Evolutionary conservation across 2,113 vertebrate species (phyloP).

Genomic region (Microtus richardsoni): DNA sequence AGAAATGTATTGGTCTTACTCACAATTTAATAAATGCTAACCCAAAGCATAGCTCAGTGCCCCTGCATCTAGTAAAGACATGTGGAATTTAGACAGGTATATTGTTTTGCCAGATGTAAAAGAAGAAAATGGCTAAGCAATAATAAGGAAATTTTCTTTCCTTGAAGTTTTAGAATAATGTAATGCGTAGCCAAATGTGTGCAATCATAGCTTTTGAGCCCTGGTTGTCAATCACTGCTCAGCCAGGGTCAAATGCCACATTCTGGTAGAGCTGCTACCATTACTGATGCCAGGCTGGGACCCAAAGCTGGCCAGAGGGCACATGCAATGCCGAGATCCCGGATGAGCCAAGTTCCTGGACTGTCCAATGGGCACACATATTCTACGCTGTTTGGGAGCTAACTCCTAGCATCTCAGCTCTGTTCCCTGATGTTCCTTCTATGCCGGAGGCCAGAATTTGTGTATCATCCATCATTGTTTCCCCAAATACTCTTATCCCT

Average conservation of each 20-base stretch:
- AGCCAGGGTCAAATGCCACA: background rate
- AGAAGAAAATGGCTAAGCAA: constrained; percentile 14
- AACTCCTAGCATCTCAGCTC: background rate
- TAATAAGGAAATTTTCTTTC: background rate
- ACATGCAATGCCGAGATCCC: background rate
- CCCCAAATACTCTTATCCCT: background rate
- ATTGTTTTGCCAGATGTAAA: constrained; percentile 41
- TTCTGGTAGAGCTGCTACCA: background rate
- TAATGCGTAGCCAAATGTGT: background rate
- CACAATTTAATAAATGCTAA: constrained; percentile 58
- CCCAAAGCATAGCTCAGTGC: constrained; percentile 44
- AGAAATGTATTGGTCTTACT: constrained; percentile 72
- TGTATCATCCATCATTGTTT: background rate
- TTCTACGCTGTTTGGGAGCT: background rate
- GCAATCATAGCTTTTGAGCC: background rate
- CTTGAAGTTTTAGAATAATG: constrained; percentile 53
- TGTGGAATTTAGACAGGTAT: constrained; percentile 36
- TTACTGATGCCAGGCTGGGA: background rate
- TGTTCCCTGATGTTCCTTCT: background rate
- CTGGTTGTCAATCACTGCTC: background rate
- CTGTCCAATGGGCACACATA: background rate
- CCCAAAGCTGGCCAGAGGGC: background rate
- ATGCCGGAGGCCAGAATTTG: background rate
- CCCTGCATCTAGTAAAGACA: constrained; percentile 37
- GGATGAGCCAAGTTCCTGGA: background rate